Percentiles rank a stretch among this genome's conserved stretches.
These are phyloP conservation scores for Leptopilina boulardi DNA, from an alignment of 1,140 invertebrate species.

Conservation along the genomic window DNA sequence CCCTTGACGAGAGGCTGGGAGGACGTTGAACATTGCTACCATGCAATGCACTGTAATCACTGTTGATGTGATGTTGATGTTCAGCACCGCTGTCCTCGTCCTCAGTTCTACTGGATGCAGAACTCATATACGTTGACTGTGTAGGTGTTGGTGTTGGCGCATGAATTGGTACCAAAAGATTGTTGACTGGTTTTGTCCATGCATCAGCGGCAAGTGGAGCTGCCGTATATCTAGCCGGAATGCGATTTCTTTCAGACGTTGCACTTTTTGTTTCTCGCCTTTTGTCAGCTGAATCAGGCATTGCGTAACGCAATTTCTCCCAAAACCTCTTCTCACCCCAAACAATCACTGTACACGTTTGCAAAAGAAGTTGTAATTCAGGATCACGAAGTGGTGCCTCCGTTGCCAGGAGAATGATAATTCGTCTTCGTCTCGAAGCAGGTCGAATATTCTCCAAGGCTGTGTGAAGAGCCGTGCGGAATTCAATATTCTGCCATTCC, in stretches of 20 bases:
- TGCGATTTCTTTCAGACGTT: slow-evolving; percentile 62
- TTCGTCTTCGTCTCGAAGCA: slow-evolving; percentile 81
- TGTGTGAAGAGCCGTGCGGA: slow-evolving; percentile 83
- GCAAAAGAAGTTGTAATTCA: slow-evolving; percentile 87
- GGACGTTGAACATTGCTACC: slow-evolving; percentile 64
- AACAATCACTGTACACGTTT: slow-evolving; percentile 89
- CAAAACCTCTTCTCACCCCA: slow-evolving; percentile 93
- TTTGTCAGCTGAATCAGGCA: slow-evolving; percentile 82
- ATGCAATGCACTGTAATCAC: slow-evolving; percentile 69
- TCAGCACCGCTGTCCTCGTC: slow-evolving; percentile 78
- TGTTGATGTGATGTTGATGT: slow-evolving; percentile 72
- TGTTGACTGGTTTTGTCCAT: slow-evolving; percentile 73
- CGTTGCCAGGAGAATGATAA: slow-evolving; percentile 85
- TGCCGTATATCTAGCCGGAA: slow-evolving; percentile 77
- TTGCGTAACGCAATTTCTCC: slow-evolving; percentile 91
- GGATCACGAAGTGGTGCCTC: slow-evolving; percentile 85
- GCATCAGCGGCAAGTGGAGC: slow-evolving; percentile 77
- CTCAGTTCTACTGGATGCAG: slow-evolving; percentile 79
- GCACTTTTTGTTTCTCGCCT: slow-evolving; percentile 69
- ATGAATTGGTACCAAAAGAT: slow-evolving; percentile 71
- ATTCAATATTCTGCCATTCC: slow-evolving; percentile 85
- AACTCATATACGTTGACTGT: slow-evolving; percentile 81
- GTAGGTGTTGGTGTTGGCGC: slow-evolving; percentile 79
- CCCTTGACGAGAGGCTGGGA: slow-evolving; percentile 71
- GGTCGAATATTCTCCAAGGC: slow-evolving; percentile 83